A percentile compares a stretch with the other conserved stretches of the same genome.
Evolutionary conservation across 1,140 invertebrate genomes (phyloP).

Genomic region (Cherax destructor): DNA sequence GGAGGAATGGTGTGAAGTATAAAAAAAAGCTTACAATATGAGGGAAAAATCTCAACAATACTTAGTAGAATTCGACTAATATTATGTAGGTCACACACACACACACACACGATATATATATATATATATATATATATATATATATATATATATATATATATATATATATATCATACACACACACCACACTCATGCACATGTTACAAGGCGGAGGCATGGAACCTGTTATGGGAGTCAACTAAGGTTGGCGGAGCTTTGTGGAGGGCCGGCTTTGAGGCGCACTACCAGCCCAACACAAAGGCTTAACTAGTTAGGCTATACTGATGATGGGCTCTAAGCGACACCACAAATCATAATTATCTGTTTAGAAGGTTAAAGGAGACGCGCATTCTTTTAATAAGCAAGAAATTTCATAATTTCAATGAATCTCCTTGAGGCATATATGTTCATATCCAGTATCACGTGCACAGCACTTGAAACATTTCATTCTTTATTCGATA

Average conservation of each 20-base stretch:
- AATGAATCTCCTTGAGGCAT: not conserved
- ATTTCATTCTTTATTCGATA: not conserved
- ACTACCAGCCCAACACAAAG: not conserved
- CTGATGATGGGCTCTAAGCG: not conserved
- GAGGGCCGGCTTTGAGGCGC: slow-evolving; percentile 1
- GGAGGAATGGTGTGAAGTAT: not conserved
- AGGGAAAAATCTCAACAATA: not conserved
- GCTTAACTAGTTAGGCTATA: not conserved
- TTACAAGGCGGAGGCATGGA: not conserved
- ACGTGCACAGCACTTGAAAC: not conserved
- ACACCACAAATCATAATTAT: not conserved
- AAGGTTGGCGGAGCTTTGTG: not conserved
- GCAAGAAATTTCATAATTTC: not conserved
- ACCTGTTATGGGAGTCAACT: not conserved
- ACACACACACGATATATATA: too few relatives aligned
- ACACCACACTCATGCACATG: not conserved
- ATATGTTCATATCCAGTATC: not conserved
- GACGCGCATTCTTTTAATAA: not conserved
- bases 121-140: too few relatives aligned
- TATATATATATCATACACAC: too few relatives aligned
- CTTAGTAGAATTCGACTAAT: not conserved
- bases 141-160: too few relatives aligned
- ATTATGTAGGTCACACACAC: not conserved
- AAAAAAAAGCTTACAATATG: not conserved
- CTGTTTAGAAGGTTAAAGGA: not conserved